Conservation (phyloP, 1,140 invertebrate species). For the Eriocheir sinensis region DNA sequence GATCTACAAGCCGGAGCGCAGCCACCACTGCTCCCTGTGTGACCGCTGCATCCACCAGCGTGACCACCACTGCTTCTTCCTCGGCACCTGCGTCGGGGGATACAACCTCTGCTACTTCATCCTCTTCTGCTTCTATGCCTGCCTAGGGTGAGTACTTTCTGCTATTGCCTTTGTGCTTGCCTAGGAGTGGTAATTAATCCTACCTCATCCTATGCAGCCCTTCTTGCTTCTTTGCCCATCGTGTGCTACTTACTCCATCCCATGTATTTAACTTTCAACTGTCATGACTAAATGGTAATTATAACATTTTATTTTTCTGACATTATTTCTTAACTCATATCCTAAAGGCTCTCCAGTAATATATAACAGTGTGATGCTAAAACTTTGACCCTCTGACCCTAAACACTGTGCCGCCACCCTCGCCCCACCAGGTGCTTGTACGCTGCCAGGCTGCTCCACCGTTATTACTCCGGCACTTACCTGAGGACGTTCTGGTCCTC, state of each 20-base stretch:
- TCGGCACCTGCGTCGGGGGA: conserved; percentile 78
- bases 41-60: conserved; percentile 78
- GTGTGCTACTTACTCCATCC: too few species aligned
- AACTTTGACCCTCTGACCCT: too few species aligned
- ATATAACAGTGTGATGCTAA: too few species aligned
- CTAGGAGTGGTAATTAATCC: background rate
- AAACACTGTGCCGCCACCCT: background rate
- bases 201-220: background rate
- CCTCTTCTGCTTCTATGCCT: conserved; percentile 79
- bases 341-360: too few species aligned
- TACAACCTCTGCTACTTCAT: conserved; percentile 79
- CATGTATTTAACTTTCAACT: too few species aligned
- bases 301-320: too few species aligned
- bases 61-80: conserved; percentile 79
- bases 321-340: too few species aligned
- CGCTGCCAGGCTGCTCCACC: conserved; percentile 53
- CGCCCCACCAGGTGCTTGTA: conserved; percentile 60
- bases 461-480: conserved; percentile 72
- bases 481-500: conserved; percentile 67
- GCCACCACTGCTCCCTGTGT: conserved; percentile 79
- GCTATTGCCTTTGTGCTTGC: background rate
- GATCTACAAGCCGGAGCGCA: conserved; percentile 78
- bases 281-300: too few species aligned
- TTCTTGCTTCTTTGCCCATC: background rate
- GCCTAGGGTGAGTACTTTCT: conserved; percentile 74